Conservation (phyloP, 2,113 vertebrate species). For the Xenopus laevis region DNA sequence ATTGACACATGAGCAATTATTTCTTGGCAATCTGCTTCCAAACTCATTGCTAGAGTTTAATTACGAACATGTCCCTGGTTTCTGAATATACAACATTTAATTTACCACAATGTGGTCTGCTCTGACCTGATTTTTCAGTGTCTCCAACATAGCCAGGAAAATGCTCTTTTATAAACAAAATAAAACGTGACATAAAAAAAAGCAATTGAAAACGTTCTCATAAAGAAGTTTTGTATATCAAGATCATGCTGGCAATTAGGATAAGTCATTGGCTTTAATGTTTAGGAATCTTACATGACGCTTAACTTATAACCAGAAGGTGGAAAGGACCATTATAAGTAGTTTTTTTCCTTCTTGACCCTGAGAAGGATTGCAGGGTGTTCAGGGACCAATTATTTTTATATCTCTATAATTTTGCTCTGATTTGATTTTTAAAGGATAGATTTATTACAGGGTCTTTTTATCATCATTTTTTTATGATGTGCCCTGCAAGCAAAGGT, state of each 20-base stretch:
- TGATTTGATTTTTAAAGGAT: constrained; percentile 19
- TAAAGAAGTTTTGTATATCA: constrained; percentile 51
- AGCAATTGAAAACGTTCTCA: constrained; percentile 5
- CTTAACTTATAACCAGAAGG: constrained; percentile 44
- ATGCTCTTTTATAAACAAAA: constrained; percentile 4
- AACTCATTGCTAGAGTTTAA: constrained; percentile 45
- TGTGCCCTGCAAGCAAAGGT: constrained; percentile 2
- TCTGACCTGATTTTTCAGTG: constrained; percentile 35
- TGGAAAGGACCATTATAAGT: constrained; percentile 43
- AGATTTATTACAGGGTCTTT: constrained; percentile 30
- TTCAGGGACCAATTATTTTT: constrained; percentile 33
- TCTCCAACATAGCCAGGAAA: constrained; percentile 8
- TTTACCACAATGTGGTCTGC: constrained; percentile 24
- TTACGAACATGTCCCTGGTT: constrained; percentile 39
- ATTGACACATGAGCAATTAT: constrained; percentile 41
- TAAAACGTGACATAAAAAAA: background rate
- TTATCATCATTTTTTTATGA: constrained; percentile 14
- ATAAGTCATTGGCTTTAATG: constrained; percentile 31
- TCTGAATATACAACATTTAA: constrained; percentile 36
- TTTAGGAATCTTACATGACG: constrained; percentile 44
- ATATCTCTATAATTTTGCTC: constrained; percentile 5
- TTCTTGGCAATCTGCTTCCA: constrained; percentile 26
- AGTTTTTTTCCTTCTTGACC: constrained; percentile 40
- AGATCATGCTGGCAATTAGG: constrained; percentile 44
- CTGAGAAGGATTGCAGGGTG: constrained; percentile 29